A percentile compares a stretch with the other conserved stretches of the same genome.
These are phyloP conservation scores for Sphyrna mokarran DNA, from an alignment of 2,113 vertebrate genomes.

Conservation along the genomic window DNA sequence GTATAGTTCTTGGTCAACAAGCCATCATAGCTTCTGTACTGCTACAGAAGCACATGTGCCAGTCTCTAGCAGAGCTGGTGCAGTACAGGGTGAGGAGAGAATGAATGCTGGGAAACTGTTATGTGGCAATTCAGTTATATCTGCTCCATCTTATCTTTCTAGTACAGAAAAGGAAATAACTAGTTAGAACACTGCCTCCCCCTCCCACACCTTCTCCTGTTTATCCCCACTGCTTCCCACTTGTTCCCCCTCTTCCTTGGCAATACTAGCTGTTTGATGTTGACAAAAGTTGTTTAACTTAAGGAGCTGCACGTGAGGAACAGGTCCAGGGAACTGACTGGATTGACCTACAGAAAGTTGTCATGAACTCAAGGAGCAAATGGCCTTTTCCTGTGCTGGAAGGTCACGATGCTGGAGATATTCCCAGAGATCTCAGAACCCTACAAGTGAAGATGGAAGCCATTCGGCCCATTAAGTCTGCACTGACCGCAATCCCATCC, in stretches of 20 bases:
- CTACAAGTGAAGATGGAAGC: too few relatives aligned
- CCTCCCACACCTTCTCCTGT: not conserved
- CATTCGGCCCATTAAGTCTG: too few relatives aligned
- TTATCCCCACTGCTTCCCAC: not conserved
- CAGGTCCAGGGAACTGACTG: too few relatives aligned
- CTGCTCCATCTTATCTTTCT: not conserved
- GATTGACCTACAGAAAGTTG: too few relatives aligned
- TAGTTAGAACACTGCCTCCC: not conserved
- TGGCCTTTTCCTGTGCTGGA: too few relatives aligned
- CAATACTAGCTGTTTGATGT: not conserved
- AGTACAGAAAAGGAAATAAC: not conserved
- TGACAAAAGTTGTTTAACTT: not conserved
- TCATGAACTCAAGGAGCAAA: too few relatives aligned
- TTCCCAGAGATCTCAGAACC: too few relatives aligned
- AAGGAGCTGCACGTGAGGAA: not conserved
- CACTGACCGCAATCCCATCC: too few relatives aligned
- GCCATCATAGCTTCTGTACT: slow-evolving; percentile 77
- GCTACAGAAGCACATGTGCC: slow-evolving; percentile 84
- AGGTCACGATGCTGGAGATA: too few relatives aligned
- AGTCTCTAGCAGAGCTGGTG: slow-evolving; percentile 83
- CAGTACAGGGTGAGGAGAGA: slow-evolving; percentile 76
- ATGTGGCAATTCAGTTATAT: not conserved
- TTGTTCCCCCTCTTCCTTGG: not conserved
- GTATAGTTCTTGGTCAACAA: slow-evolving; percentile 90
- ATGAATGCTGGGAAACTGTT: not conserved